Evolutionary conservation across 2,113 vertebrate genomes (phyloP).

Genomic region (Chaetorhynchus papuensis): DNA sequence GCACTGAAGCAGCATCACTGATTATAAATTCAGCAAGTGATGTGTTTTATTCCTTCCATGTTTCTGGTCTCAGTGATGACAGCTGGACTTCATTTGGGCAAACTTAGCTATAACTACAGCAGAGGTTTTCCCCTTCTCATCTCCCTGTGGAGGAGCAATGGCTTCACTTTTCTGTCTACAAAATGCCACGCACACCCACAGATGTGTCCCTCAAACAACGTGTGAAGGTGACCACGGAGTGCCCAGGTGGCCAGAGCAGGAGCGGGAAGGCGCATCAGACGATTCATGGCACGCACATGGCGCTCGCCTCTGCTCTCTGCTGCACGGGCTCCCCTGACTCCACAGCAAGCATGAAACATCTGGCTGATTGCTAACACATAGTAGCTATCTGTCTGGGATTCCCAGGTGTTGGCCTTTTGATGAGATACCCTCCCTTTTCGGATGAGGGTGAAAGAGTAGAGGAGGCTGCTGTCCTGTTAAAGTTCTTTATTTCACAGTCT

Average conservation of each 20-base stretch:
- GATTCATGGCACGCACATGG: accelerated
- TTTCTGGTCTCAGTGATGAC: not conserved
- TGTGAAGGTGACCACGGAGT: not conserved
- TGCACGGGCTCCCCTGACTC: not conserved
- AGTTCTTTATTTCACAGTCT: too few species aligned
- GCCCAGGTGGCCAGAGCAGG: not conserved
- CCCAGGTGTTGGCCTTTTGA: too few species aligned
- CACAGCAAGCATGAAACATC: not conserved
- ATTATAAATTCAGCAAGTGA: not conserved
- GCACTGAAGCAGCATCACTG: not conserved
- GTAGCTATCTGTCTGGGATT: not conserved
- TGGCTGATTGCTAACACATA: not conserved
- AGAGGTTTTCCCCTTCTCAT: not conserved
- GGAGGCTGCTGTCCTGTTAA: too few species aligned
- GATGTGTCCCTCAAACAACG: not conserved
- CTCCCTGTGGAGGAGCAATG: not conserved
- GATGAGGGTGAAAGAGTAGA: too few species aligned
- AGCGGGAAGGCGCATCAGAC: accelerated
- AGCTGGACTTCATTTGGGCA: not conserved
- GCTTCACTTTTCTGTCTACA: not conserved
- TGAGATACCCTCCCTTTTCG: too few species aligned
- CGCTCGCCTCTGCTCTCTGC: accelerated
- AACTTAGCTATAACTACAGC: not conserved
- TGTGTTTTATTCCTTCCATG: not conserved
- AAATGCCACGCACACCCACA: not conserved